Conservation (phyloP, 2,797 vertebrate species). For the Trematomus bernacchii region DNA sequence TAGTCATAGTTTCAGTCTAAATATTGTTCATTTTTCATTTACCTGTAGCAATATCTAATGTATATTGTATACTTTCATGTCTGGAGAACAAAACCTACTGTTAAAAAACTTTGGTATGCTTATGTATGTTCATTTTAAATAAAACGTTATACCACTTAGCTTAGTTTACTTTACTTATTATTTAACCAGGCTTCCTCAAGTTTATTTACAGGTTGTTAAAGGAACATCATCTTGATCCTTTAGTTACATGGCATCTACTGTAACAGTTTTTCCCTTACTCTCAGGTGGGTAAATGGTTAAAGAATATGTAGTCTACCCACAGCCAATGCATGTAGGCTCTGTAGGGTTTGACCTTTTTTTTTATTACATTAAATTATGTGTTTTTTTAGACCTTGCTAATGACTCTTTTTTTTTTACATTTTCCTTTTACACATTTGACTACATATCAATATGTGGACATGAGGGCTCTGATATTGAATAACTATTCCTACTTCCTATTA, state of each 20-base stretch:
- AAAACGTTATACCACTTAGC: conserved; percentile 87
- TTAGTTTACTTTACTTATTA: conserved; percentile 86
- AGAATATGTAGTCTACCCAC: conserved; percentile 76
- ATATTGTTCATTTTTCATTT: conserved; percentile 77
- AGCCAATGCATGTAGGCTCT: conserved; percentile 86
- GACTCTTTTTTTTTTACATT: too few relatives aligned
- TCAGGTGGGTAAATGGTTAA: conserved; percentile 80
- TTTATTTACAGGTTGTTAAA: conserved; percentile 82
- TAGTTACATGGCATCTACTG: conserved; percentile 75
- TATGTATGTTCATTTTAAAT: conserved; percentile 91
- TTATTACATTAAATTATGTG: conserved; percentile 38
- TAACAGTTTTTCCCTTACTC: conserved; percentile 69
- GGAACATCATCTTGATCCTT: conserved; percentile 57
- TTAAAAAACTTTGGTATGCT: conserved; percentile 86
- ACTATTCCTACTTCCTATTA: conserved; percentile 88
- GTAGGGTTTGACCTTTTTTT: conserved; percentile 79
- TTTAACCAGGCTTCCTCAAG: conserved; percentile 85
- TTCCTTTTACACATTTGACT: conserved; percentile 55
- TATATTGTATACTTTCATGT: conserved; percentile 88
- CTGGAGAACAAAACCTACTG: conserved; percentile 84
- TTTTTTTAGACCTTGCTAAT: conserved; percentile 14
- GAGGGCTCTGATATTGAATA: conserved; percentile 84
- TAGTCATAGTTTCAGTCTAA: conserved; percentile 68
- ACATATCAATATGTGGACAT: conserved; percentile 72
- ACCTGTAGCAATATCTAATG: conserved; percentile 83